Base-by-base conservation (phyloP, 2,888 invertebrate species). In the Ochropacha duplaris region DNA sequence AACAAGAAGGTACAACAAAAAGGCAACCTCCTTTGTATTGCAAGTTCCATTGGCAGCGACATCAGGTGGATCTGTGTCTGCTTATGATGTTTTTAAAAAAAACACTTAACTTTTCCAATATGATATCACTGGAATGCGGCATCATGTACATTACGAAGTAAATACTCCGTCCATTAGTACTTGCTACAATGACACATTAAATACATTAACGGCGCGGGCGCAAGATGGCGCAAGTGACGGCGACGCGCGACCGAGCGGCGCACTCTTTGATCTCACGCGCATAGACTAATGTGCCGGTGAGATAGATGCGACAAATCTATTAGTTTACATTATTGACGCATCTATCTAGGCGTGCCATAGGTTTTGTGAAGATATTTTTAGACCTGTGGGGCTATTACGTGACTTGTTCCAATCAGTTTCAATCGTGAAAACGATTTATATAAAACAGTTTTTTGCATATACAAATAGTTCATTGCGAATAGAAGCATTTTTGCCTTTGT, bases 261-360 rank as follows among this genome's bases (percentile, higher is more conserved):
- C 58, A 55, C 49, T 51, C 67, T 66, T 69, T 72, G 70, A 70
- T 70, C 65, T 72, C 52, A 54, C 50, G 22, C 59, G n/a, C 51
- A 60, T 28, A 49, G 59, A 60, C 59, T 59, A 59, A 26, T 55
- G 52, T 19, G 51, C 54, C 60, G 56, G 57, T 57, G 57, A 56
- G 54, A 57, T 55, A 64, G 59, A 64, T 57, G 58, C 51, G 50
- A 49, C 57, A 16, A 12, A 28, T 49, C 51, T 49, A 58, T 44
- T 19, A 19, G 19, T 44, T 9, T 19, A 19, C 9, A 44, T 19
- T 44, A 19, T 44, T 44, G 44, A 44, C 2, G 19, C 44, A 44
- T 44, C 19, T 44, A 44, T 44, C 19, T 44, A 44, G n/a, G 44
- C 19, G 19, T 44, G 1, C 1, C 19, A 12, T 14, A 44, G 39